Percentiles rank a stretch among this genome's conserved stretches.
These are phyloP conservation scores for Danio aesculapii DNA, from an alignment of 2,797 vertebrate genomes.

Conservation along the genomic window DNA sequence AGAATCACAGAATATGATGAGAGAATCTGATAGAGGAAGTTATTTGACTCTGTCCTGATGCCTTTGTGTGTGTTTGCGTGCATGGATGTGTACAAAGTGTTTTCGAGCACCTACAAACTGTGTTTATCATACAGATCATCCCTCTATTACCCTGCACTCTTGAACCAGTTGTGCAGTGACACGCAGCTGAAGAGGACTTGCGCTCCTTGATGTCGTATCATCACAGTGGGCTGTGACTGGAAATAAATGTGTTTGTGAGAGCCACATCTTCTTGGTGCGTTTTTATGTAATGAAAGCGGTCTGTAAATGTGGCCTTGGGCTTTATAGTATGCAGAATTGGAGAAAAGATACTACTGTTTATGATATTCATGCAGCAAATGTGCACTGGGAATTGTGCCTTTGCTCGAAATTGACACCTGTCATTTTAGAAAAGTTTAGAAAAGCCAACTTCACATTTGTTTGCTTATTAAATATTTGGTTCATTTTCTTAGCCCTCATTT, in stretches of 20 bases:
- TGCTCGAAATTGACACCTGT: background rate
- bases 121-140: slow-evolving; percentile 62
- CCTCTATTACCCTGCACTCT: slow-evolving; percentile 51
- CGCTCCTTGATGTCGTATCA: background rate
- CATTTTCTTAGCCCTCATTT: background rate
- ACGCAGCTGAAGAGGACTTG: slow-evolving; percentile 22
- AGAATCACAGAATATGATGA: slow-evolving; percentile 51
- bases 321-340: background rate
- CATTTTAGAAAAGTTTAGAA: background rate
- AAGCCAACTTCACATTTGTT: background rate
- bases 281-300: background rate
- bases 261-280: background rate
- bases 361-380: background rate
- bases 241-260: background rate
- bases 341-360: background rate
- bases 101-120: slow-evolving; percentile 37
- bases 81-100: slow-evolving; percentile 50
- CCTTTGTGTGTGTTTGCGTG: slow-evolving; percentile 42
- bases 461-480: background rate
- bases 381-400: background rate
- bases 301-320: slow-evolving; percentile 6
- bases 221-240: slow-evolving; percentile 34
- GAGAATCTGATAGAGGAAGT: slow-evolving; percentile 39
- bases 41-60: slow-evolving; percentile 42
- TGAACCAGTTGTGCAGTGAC: slow-evolving; percentile 31